A percentile compares a stretch with the other conserved stretches of the same genome.
Conservation (phyloP, 1,140 invertebrate genomes). For the Scylla paramamosain region DNA sequence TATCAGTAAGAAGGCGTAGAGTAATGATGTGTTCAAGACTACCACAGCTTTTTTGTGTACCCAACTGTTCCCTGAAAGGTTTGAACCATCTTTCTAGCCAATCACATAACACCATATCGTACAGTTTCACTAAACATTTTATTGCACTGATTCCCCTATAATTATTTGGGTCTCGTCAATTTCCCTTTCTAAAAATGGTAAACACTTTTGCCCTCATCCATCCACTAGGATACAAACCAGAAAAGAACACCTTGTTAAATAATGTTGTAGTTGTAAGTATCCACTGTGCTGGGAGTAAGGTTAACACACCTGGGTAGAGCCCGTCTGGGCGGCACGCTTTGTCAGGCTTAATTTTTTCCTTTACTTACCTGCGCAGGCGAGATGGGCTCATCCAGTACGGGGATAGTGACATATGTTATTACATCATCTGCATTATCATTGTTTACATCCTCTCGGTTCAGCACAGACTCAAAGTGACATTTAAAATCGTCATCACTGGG, state of each 20-base stretch:
- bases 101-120: too few relatives aligned
- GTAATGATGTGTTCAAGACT: too few relatives aligned
- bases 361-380: constrained; percentile 1
- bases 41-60: neutral
- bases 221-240: neutral
- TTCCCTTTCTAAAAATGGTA: neutral
- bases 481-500: too few relatives aligned
- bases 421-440: too few relatives aligned
- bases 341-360: constrained; percentile 26
- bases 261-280: neutral
- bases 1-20: too few relatives aligned
- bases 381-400: constrained; percentile 42
- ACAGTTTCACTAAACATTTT: constrained; percentile 6
- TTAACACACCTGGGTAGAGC: constrained; percentile 30
- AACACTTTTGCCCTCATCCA: constrained; percentile 7
- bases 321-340: neutral
- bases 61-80: neutral
- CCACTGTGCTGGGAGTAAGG: neutral
- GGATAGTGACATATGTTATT: too few relatives aligned
- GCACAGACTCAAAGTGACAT: too few relatives aligned
- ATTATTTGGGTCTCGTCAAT: neutral
- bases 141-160: neutral
- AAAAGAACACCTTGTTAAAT: neutral
- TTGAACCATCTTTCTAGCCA: too few relatives aligned
- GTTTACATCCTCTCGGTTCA: too few relatives aligned